A percentile compares a stretch with the other conserved stretches of the same genome.
phyloP scores from a whole-genome alignment of 2,797 vertebrate genomes.

The Meda fulgida region DNA sequence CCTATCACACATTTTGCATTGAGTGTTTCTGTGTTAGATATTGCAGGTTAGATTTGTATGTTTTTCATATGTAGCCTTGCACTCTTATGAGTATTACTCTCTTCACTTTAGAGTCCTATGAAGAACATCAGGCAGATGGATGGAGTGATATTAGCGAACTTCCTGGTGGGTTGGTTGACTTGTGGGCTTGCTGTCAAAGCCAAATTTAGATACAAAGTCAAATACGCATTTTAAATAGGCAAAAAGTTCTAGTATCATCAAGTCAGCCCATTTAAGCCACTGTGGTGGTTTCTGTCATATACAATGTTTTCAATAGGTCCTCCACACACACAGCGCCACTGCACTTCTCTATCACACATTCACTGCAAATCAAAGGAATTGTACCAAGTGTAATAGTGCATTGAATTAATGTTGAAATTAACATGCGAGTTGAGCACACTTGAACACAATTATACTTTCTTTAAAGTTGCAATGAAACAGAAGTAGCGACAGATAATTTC shows the following conservation, averaged over 20 bases:
- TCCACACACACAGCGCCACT: not conserved
- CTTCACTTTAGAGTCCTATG: not conserved
- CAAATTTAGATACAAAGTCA: constrained; percentile 19
- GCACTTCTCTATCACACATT: not conserved
- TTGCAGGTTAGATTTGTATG: not conserved
- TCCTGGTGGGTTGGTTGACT: not conserved
- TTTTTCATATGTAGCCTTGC: not conserved
- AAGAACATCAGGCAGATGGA: constrained; percentile 10
- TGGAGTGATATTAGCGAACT: constrained; percentile 2
- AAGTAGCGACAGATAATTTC: not conserved
- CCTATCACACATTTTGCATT: not conserved
- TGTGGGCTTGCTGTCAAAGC: not conserved
- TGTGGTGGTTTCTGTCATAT: not conserved
- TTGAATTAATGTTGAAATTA: not conserved
- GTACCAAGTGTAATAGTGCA: not conserved
- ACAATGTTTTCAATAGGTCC: not conserved
- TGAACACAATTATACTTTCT: not conserved
- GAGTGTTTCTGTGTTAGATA: not conserved
- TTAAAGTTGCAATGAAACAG: not conserved
- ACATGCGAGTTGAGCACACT: not conserved
- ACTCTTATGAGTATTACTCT: too few relatives aligned
- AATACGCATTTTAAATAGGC: not conserved
- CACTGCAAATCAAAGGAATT: not conserved
- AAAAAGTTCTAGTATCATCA: not conserved
- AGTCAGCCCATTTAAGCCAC: not conserved